Conservation (phyloP, 2,797 vertebrate genomes). For the Gymnopithys bicolor region DNA sequence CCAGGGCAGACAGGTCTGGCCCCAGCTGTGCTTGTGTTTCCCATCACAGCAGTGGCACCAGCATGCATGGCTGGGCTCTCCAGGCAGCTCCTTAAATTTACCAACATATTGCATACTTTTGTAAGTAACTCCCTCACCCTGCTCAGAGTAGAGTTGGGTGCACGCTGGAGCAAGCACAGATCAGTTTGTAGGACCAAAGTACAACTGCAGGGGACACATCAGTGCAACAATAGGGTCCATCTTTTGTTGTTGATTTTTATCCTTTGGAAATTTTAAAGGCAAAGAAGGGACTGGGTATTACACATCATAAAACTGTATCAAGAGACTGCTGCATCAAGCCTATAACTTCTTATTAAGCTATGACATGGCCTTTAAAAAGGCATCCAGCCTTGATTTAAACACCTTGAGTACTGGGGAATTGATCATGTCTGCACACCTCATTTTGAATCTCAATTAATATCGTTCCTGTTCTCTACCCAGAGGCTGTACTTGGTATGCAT, state of each 20-base stretch:
- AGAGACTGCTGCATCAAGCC: not conserved
- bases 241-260: not conserved
- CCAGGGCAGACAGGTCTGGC: not conserved
- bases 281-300: not conserved
- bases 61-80: fast-evolving
- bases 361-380: not conserved
- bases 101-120: not conserved
- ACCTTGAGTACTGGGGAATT: not conserved
- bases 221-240: not conserved
- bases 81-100: not conserved
- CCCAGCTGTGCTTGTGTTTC: not conserved
- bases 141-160: not conserved
- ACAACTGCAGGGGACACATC: fast-evolving
- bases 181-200: not conserved
- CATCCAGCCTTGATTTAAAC: not conserved
- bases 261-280: not conserved
- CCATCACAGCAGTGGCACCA: not conserved
- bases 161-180: not conserved
- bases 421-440: fast-evolving
- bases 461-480: not conserved
- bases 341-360: not conserved
- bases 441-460: not conserved
- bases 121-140: not conserved
- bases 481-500: not conserved
- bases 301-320: not conserved